Conservation (phyloP, 2,113 vertebrate species). For the Tretioscincus oriximinensis region DNA sequence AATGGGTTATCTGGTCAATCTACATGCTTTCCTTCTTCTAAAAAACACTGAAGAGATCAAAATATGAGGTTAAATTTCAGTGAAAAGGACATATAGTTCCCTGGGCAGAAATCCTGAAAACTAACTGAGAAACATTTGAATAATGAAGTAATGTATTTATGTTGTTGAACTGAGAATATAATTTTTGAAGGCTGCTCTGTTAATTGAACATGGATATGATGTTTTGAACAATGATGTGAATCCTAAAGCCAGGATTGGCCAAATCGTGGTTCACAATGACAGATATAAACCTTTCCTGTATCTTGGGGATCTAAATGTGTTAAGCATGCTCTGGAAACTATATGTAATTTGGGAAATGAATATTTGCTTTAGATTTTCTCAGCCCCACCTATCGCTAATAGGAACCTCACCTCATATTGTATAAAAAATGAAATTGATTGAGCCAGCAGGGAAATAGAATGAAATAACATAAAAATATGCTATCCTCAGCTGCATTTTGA, state of each 20-base stretch:
- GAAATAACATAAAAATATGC: not conserved
- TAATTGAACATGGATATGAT: not conserved
- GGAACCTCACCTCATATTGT: not conserved
- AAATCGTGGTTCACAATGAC: not conserved
- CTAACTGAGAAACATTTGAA: no score
- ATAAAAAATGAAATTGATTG: not conserved
- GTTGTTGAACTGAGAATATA: not conserved
- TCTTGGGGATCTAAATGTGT: not conserved
- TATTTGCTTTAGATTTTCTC: not conserved
- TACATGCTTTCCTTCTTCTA: no score
- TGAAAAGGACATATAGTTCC: no score
- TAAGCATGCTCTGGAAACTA: not conserved
- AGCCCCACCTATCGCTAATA: not conserved
- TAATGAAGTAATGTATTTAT: not conserved
- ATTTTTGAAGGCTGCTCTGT: not conserved
- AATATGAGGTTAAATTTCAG: no score
- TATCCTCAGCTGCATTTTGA: conserved; percentile 1
- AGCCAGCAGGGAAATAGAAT: not conserved
- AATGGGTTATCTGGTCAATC: no score
- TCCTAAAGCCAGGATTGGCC: not conserved
- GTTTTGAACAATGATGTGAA: not conserved
- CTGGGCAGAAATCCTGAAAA: no score
- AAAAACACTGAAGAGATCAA: no score
- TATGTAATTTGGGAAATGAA: not conserved
- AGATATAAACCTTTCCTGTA: not conserved